phyloP scores from a whole-genome alignment of 1,140 invertebrate species.

The Augochlora pura region DNA sequence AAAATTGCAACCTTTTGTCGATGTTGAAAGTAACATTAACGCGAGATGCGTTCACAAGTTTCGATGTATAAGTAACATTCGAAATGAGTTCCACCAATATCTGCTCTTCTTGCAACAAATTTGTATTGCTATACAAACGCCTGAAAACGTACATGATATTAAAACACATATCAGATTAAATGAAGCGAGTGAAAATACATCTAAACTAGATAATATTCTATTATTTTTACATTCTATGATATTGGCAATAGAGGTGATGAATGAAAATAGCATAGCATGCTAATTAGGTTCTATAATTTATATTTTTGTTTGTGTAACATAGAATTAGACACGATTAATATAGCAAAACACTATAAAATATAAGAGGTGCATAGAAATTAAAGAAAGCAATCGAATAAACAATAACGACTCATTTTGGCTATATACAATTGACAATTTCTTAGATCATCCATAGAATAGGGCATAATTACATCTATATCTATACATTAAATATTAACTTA shows the following conservation, averaged over 20 bases:
- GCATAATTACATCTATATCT: not conserved
- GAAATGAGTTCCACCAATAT: slow-evolving; percentile 67
- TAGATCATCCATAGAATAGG: not conserved
- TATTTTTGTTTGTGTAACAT: not conserved
- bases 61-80: slow-evolving; percentile 54
- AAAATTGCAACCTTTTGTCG: slow-evolving; percentile 56
- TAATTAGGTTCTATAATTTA: not conserved
- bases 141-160: slow-evolving; percentile 62
- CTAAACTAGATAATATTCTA: slow-evolving; percentile 22
- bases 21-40: slow-evolving; percentile 46
- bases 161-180: slow-evolving; percentile 6
- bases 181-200: not conserved
- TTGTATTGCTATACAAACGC: slow-evolving; percentile 73
- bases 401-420: not conserved
- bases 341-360: not conserved
- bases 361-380: not conserved
- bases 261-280: slow-evolving; percentile 17
- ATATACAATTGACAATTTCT: not conserved
- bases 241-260: slow-evolving; percentile 21
- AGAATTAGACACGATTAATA: not conserved
- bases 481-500: not conserved
- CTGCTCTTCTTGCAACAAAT: slow-evolving; percentile 67
- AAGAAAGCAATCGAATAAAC: not conserved
- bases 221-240: slow-evolving; percentile 10
- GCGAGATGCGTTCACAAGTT: slow-evolving; percentile 49